These are phyloP conservation scores for Mongoloraphidia duomilia DNA, from an alignment of 2,888 invertebrate genomes.

Conservation along the genomic window DNA sequence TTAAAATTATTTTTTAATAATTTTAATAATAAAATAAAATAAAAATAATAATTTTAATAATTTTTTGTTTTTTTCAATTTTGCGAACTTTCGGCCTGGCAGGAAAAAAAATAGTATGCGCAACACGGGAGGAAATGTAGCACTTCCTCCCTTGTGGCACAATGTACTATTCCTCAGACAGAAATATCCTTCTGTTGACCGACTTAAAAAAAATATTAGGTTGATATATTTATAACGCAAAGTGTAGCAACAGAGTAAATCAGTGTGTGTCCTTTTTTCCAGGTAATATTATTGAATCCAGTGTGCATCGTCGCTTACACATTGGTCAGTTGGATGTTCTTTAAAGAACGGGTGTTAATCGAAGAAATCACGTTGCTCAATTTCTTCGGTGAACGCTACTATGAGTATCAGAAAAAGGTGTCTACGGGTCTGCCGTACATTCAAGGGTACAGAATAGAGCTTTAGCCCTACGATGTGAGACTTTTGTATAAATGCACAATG, in stretches of 20 bases:
- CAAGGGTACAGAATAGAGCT: conserved; percentile 47
- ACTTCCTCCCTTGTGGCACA: too few relatives aligned
- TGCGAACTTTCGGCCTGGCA: too few relatives aligned
- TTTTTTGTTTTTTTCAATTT: too few relatives aligned
- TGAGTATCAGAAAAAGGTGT: conserved; percentile 69
- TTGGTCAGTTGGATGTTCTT: conserved; percentile 87
- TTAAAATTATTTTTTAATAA: too few relatives aligned
- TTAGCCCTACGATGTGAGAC: conserved; percentile 2
- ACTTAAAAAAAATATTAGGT: not conserved
- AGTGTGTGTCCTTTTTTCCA: conserved; percentile 29
- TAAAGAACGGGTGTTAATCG: conserved; percentile 67
- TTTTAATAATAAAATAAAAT: too few relatives aligned
- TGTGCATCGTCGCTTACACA: conserved; percentile 70
- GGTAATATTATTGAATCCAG: conserved; percentile 77
- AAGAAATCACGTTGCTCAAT: conserved; percentile 76
- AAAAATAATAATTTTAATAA: too few relatives aligned
- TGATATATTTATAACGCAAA: not conserved
- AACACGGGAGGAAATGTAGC: too few relatives aligned
- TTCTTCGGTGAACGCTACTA: conserved; percentile 87
- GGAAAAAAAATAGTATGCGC: too few relatives aligned
- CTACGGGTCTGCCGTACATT: conserved; percentile 81
- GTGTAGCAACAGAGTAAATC: not conserved
- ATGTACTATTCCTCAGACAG: not conserved
- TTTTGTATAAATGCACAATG: not conserved
- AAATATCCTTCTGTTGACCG: not conserved